phyloP scores from a whole-genome alignment of 2,888 invertebrate genomes.

The Siphonodentalium dalli region DNA sequence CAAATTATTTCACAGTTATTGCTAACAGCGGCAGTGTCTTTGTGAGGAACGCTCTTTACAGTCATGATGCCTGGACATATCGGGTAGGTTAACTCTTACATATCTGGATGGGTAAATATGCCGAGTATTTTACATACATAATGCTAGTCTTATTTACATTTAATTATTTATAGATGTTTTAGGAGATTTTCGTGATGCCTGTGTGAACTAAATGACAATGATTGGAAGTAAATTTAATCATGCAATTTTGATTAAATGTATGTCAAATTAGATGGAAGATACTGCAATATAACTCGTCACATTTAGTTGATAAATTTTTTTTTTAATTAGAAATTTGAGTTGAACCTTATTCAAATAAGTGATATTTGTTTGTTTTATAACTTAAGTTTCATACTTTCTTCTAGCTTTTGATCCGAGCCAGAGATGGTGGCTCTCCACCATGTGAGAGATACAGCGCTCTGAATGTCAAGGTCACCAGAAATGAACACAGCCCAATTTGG shows the following conservation, averaged over 20 bases:
- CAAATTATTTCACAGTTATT: conserved; percentile 82
- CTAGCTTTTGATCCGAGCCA: conserved; percentile 45
- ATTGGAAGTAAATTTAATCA: too few relatives aligned
- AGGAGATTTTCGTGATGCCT: not conserved
- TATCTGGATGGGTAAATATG: not conserved
- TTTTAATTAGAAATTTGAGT: too few relatives aligned
- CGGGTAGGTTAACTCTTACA: conserved; percentile 26
- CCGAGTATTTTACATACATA: not conserved
- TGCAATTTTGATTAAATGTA: too few relatives aligned
- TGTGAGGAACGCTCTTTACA: conserved; percentile 78
- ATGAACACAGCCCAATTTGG: conserved; percentile 41
- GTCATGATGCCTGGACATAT: conserved; percentile 29
- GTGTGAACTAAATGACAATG: too few relatives aligned
- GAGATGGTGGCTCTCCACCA: conserved; percentile 48
- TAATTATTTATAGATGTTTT: not conserved
- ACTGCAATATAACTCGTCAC: too few relatives aligned
- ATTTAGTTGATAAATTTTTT: too few relatives aligned
- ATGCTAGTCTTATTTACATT: not conserved
- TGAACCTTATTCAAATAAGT: too few relatives aligned
- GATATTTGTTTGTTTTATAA: too few relatives aligned
- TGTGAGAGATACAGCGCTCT: conserved; percentile 33
- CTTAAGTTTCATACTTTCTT: too few relatives aligned
- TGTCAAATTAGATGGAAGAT: too few relatives aligned
- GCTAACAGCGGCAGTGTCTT: conserved; percentile 83
- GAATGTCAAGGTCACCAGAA: conserved; percentile 44